These are phyloP conservation scores for Nansenia antarctica DNA, from an alignment of 2,113 vertebrate genomes.

Conservation along the genomic window DNA sequence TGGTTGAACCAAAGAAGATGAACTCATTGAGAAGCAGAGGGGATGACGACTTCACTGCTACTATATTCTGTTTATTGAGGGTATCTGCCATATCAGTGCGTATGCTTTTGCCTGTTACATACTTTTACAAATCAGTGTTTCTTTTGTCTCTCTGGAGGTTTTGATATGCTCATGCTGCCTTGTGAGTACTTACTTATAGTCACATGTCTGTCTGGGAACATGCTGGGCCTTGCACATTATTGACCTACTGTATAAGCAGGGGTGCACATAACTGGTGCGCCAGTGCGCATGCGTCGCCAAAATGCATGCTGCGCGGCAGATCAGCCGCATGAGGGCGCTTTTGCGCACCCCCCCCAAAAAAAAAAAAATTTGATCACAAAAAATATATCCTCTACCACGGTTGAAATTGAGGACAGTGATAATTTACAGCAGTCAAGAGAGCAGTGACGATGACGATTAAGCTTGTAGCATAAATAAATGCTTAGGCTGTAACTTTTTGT, in stretches of 20 bases:
- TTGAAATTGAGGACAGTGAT: too few species aligned
- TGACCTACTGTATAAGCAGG: background rate
- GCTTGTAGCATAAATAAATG: too few species aligned
- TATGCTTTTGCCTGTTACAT: slow-evolving; percentile 77
- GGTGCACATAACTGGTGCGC: too few species aligned
- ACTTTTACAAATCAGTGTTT: slow-evolving; percentile 24
- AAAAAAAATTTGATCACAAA: too few species aligned
- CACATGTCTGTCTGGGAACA: slow-evolving; percentile 41
- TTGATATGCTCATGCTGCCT: background rate
- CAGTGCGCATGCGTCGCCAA: too few species aligned
- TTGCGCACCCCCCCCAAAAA: too few species aligned
- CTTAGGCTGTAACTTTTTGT: too few species aligned
- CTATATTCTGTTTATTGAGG: slow-evolving; percentile 59
- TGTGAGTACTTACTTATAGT: slow-evolving; percentile 24
- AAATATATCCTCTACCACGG: too few species aligned
- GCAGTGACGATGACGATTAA: too few species aligned
- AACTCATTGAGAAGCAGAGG: background rate
- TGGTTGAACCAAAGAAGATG: background rate
- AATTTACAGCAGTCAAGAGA: too few species aligned
- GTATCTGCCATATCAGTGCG: slow-evolving; percentile 74
- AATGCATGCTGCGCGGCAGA: too few species aligned
- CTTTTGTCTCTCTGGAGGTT: slow-evolving; percentile 6
- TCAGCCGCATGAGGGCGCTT: too few species aligned
- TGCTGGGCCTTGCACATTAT: slow-evolving; percentile 30
- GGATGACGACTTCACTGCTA: slow-evolving; percentile 5